A percentile compares a stretch with the other conserved stretches of the same genome.
phyloP scores from a whole-genome alignment of 2,797 vertebrate genomes.

The Tadarida brasiliensis region DNA sequence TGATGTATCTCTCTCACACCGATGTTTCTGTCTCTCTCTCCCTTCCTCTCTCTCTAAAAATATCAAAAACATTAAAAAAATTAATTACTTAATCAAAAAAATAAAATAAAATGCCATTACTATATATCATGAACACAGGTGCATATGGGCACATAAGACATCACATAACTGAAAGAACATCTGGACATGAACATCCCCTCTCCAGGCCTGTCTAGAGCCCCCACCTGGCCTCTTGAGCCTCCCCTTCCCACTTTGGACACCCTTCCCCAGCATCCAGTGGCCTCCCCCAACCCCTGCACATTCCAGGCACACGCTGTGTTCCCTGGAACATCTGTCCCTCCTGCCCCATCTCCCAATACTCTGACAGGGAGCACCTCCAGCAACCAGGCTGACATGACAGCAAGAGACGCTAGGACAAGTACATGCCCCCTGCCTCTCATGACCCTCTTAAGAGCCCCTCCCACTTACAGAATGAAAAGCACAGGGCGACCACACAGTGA shows the following conservation, averaged over 20 bases:
- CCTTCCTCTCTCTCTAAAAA: too few species aligned
- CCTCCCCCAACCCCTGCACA: neutral
- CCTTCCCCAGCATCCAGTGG: neutral
- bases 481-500: neutral
- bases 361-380: neutral
- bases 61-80: too few species aligned
- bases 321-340: neutral
- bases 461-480: neutral
- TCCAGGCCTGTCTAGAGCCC: neutral
- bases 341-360: neutral
- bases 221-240: neutral
- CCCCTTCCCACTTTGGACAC: neutral
- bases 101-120: neutral
- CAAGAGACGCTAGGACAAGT: neutral
- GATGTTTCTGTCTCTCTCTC: too few species aligned
- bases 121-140: neutral
- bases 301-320: neutral
- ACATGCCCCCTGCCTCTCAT: neutral
- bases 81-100: too few species aligned
- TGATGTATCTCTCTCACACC: too few species aligned
- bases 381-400: neutral
- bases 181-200: neutral
- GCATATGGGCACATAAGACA: neutral
- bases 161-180: neutral
- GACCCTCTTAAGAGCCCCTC: neutral